These are phyloP conservation scores for Urocyon cinereoargenteus DNA, from an alignment of 2,797 vertebrate species.

Conservation along the genomic window DNA sequence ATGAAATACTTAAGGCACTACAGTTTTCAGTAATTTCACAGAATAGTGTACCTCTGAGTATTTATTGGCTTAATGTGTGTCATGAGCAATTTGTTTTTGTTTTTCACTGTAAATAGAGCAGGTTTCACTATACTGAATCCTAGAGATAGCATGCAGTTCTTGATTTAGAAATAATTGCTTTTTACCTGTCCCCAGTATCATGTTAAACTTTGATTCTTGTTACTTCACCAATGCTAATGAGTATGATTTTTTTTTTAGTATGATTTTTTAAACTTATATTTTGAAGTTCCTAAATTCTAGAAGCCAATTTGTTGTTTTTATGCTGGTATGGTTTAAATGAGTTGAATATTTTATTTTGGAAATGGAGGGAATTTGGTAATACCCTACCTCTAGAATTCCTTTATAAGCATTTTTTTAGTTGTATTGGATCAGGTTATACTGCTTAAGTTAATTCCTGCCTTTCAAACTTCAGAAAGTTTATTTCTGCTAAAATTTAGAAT, in stretches of 20 bases:
- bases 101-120: not conserved
- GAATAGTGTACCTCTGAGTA: not conserved
- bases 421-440: not conserved
- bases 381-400: not conserved
- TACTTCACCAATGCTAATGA: not conserved
- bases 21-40: not conserved
- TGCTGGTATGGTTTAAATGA: not conserved
- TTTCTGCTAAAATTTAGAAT: slow-evolving; percentile 57
- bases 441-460: slow-evolving; percentile 28
- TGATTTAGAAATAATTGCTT: not conserved
- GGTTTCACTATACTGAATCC: not conserved
- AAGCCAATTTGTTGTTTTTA: not conserved
- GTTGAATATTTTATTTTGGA: not conserved
- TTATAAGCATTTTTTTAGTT: slow-evolving; percentile 12
- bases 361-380: not conserved
- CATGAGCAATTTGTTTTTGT: not conserved
- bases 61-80: not conserved
- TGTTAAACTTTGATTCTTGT: not conserved
- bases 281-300: not conserved
- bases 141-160: not conserved
- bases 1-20: not conserved
- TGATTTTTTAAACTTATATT: slow-evolving; percentile 39
- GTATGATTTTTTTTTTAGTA: not conserved
- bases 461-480: slow-evolving; percentile 21
- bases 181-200: not conserved